A percentile compares a stretch with the other conserved stretches of the same genome.
Conservation (phyloP, 2,113 vertebrate genomes). For the Forbesichthys agassizii region DNA sequence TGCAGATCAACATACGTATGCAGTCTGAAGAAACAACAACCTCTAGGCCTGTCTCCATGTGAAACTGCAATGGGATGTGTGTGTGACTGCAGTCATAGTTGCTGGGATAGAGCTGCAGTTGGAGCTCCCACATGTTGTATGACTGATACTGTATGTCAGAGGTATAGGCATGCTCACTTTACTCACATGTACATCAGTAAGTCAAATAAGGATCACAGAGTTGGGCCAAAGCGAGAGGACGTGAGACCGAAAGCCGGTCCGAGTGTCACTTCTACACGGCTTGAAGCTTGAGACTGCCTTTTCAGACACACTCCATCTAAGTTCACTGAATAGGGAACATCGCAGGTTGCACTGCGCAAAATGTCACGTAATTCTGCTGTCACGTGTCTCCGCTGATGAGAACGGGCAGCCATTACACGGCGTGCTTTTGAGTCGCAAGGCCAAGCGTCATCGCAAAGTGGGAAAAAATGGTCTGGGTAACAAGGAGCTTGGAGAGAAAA, state of each 20-base stretch:
- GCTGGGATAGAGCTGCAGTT: no score
- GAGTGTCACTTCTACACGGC: not conserved
- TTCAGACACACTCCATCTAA: not conserved
- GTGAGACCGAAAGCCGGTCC: no score
- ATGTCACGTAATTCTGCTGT: not conserved
- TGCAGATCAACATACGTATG: no score
- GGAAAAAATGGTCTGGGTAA: not conserved
- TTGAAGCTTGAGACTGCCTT: not conserved
- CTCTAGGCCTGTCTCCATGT: no score
- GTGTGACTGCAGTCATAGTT: no score
- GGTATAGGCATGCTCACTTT: not conserved
- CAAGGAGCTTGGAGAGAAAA: not conserved
- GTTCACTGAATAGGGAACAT: not conserved
- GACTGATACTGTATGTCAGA: no score
- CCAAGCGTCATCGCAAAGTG: constrained; percentile 11
- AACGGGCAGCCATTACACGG: not conserved
- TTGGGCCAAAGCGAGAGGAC: no score
- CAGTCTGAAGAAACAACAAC: no score
- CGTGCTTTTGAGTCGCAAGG: constrained; percentile 25
- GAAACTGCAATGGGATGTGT: no score
- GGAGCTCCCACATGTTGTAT: no score
- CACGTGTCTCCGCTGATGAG: not conserved
- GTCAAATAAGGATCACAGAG: not conserved
- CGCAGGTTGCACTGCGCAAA: not conserved
- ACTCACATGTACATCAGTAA: not conserved